A percentile compares a stretch with the other conserved stretches of the same genome.
Evolutionary conservation across 30 jellyfish, hydroid and myxozoan genomes (phyloP).

Genomic region (Cassiopea andromeda): DNA sequence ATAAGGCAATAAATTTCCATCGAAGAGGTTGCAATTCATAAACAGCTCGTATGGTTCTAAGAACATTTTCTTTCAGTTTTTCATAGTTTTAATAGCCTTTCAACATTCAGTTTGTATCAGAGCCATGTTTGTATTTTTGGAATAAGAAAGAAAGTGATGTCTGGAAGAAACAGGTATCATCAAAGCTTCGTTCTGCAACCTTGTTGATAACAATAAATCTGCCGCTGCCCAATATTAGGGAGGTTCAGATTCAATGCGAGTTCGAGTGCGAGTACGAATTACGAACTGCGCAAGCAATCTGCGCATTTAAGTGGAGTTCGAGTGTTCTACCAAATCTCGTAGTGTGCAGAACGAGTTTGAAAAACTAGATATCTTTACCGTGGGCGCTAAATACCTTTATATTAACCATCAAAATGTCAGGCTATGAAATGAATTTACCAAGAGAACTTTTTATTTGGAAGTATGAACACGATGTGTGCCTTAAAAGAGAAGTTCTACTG

Average conservation of each 20-base stretch:
- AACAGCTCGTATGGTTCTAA: too few species aligned
- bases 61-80: too few species aligned
- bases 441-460: constrained; percentile 5
- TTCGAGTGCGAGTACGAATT: neutral
- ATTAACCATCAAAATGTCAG: neutral
- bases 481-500: neutral
- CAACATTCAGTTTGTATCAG: too few species aligned
- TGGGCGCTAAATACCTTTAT: neutral
- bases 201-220: too few species aligned
- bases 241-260: constrained; percentile 5
- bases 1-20: too few species aligned
- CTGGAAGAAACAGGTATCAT: too few species aligned
- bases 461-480: neutral
- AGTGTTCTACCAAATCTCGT: constrained; percentile 1
- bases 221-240: neutral
- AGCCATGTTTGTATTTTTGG: too few species aligned
- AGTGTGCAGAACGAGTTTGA: constrained; percentile 4
- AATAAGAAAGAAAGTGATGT: too few species aligned
- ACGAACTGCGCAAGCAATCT: constrained; percentile 1
- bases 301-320: constrained; percentile 4
- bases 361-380: neutral
- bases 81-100: too few species aligned
- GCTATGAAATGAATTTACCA: neutral
- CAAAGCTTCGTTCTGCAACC: too few species aligned
- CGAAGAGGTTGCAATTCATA: too few species aligned